These are phyloP conservation scores for Atta colombica DNA, from an alignment of 1,140 invertebrate species.

Conservation along the genomic window DNA sequence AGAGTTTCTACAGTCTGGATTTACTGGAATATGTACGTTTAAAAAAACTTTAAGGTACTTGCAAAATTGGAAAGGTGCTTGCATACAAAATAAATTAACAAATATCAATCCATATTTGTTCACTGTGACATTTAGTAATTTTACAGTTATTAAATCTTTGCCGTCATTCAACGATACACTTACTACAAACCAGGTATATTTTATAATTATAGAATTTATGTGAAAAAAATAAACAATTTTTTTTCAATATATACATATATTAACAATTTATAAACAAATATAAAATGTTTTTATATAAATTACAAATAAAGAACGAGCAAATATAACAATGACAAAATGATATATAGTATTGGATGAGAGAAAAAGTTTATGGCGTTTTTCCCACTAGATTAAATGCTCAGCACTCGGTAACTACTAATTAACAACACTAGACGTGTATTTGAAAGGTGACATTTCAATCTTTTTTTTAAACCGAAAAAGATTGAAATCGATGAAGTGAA, in stretches of 20 bases:
- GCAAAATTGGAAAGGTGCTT: slow-evolving; percentile 82
- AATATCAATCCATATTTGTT: slow-evolving; percentile 82
- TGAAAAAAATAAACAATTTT: slow-evolving; percentile 15
- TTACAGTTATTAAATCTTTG: slow-evolving; percentile 81
- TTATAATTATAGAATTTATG: not conserved
- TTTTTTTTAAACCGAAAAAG: too few relatives aligned
- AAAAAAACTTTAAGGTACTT: slow-evolving; percentile 84
- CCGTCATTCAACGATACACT: slow-evolving; percentile 78
- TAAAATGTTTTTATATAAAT: slow-evolving; percentile 1
- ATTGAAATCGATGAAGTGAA: too few relatives aligned
- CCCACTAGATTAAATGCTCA: too few relatives aligned
- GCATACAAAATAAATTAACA: slow-evolving; percentile 82
- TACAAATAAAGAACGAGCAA: not conserved
- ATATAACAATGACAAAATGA: not conserved
- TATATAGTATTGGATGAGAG: not conserved
- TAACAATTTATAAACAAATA: not conserved
- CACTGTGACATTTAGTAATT: slow-evolving; percentile 80
- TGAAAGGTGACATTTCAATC: too few relatives aligned
- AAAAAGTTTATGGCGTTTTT: too few relatives aligned
- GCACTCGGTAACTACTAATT: too few relatives aligned
- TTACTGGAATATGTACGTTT: slow-evolving; percentile 82
- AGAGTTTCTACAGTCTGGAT: slow-evolving; percentile 85
- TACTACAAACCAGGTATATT: slow-evolving; percentile 70
- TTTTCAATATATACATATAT: not conserved
- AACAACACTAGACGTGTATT: too few relatives aligned